Evolutionary conservation across 2,888 invertebrate species (phyloP).

Genomic region (Stramonita haemastoma): DNA sequence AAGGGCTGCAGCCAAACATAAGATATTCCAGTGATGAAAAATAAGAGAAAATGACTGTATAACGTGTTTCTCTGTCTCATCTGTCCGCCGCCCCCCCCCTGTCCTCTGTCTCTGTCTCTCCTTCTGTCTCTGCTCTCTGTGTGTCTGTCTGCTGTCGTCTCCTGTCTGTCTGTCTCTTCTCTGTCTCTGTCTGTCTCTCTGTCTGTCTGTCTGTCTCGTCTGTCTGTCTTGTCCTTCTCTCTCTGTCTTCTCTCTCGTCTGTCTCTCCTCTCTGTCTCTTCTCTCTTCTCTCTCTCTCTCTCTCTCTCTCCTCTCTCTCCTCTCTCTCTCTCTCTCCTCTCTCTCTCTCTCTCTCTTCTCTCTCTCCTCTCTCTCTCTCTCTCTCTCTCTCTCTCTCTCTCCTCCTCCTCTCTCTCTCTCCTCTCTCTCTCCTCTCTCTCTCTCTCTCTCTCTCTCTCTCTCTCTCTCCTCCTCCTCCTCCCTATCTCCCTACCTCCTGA

Average conservation of each 20-base stretch:
- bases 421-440: not conserved
- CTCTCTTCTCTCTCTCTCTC: not conserved
- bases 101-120: not conserved
- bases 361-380: not conserved
- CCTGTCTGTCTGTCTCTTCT: too few relatives aligned
- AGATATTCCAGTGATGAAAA: too few relatives aligned
- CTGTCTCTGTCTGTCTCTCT: not conserved
- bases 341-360: not conserved
- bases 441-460: not conserved
- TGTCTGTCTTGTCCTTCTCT: not conserved
- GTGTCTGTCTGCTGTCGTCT: not conserved
- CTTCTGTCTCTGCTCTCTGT: not conserved
- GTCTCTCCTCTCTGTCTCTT: not conserved
- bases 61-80: too few relatives aligned
- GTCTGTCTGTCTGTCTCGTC: not conserved
- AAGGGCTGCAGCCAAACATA: too few relatives aligned
- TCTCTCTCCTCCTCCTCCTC: not conserved
- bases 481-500: not conserved
- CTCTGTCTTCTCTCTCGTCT: not conserved
- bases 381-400: not conserved
- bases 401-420: not conserved
- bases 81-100: not conserved
- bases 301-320: not conserved
- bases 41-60: too few relatives aligned
- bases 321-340: slow-evolving; percentile 12